A percentile compares a stretch with the other conserved stretches of the same genome.
These are phyloP conservation scores for Aldrovandia affinis DNA, from an alignment of 2,797 vertebrate genomes.

Conservation along the genomic window DNA sequence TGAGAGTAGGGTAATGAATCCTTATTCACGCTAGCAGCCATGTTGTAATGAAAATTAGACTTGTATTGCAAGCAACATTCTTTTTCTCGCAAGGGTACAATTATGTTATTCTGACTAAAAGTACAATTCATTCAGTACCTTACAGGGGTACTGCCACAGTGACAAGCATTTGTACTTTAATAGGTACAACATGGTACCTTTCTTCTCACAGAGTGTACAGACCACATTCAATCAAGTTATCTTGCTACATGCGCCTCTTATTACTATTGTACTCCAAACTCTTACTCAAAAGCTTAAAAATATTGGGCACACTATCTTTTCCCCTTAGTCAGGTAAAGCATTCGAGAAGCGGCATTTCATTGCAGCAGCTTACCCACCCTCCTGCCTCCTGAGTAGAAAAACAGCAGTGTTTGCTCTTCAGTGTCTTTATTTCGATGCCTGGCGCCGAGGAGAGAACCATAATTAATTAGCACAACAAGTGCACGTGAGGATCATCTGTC, in stretches of 20 bases:
- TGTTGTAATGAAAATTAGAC: no score
- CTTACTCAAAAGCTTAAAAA: not conserved
- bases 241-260: not conserved
- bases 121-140: no score
- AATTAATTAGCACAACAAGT: not conserved
- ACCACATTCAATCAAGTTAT: not conserved
- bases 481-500: slow-evolving; percentile 3
- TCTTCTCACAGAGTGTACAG: no score
- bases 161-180: no score
- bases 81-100: no score
- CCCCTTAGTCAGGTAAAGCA: no score
- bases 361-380: not conserved
- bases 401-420: not conserved
- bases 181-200: no score
- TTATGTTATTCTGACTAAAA: no score
- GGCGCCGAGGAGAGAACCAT: not conserved
- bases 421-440: not conserved
- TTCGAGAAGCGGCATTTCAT: not conserved
- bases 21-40: no score
- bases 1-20: no score
- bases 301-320: not conserved
- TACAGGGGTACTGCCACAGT: no score
- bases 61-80: no score
- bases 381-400: not conserved
- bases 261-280: not conserved